A percentile compares a stretch with the other conserved stretches of the same genome.
phyloP scores from a whole-genome alignment of 2,888 invertebrate species.

The Scaptomyza cyrtandrae region DNA sequence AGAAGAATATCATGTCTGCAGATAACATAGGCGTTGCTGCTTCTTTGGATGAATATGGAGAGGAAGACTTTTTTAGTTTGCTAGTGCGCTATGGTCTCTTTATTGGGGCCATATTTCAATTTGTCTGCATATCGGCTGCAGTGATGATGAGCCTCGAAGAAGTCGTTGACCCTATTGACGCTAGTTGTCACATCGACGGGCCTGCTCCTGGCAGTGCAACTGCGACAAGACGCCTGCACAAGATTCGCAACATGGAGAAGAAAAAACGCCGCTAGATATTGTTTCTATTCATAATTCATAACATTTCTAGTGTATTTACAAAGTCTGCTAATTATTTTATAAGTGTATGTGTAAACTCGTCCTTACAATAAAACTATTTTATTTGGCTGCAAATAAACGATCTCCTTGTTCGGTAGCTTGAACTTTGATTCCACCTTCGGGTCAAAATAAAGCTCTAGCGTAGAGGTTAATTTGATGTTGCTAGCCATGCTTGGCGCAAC shows the following conservation, averaged over 20 bases:
- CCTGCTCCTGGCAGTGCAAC: conserved; percentile 27
- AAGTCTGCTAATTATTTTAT: conserved; percentile 21
- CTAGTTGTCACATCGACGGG: conserved; percentile 33
- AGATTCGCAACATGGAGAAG: conserved; percentile 82
- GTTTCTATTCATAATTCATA: neutral
- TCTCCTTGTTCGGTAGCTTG: conserved; percentile 29
- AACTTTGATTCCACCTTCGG: conserved; percentile 10
- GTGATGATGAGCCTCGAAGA: conserved; percentile 88
- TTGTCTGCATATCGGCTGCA: conserved; percentile 92
- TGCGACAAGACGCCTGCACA: conserved; percentile 79
- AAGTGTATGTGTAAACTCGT: conserved; percentile 19
- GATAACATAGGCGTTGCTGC: conserved; percentile 52
- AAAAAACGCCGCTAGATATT: conserved; percentile 80
- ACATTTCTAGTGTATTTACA: conserved; percentile 11
- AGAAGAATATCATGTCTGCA: conserved; percentile 48
- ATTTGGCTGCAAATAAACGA: conserved; percentile 48
- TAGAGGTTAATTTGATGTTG: conserved; percentile 7
- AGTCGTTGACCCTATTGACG: conserved; percentile 53
- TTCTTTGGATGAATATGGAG: conserved; percentile 79
- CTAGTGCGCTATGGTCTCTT: conserved; percentile 92
- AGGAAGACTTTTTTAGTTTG: conserved; percentile 89
- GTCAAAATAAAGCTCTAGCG: conserved; percentile 41
- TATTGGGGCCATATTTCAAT: conserved; percentile 94
- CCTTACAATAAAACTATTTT: conserved; percentile 51
- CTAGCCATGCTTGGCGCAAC: conserved; percentile 12